phyloP scores from a whole-genome alignment of 2,113 vertebrate genomes.

The Orcinus orca region DNA sequence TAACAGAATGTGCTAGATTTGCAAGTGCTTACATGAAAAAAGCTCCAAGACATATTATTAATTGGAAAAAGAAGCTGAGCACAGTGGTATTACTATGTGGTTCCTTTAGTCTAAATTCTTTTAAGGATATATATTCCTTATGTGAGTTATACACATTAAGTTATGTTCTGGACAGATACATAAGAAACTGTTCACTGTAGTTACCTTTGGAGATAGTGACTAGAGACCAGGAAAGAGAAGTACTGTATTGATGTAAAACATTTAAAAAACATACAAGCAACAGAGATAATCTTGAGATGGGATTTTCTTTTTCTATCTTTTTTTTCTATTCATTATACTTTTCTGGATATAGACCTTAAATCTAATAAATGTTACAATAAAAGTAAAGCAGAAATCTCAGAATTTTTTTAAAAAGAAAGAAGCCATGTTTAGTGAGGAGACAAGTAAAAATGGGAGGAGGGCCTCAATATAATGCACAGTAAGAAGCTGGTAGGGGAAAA shows the following conservation, averaged over 20 bases:
- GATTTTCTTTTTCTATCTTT: background rate
- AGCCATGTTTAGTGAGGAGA: background rate
- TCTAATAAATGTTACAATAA: background rate
- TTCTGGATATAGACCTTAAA: background rate
- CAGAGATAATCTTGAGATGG: background rate
- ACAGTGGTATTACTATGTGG: background rate
- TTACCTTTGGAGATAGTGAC: constrained; percentile 15
- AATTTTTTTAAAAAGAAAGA: background rate
- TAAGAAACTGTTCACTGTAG: background rate
- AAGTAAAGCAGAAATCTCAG: background rate
- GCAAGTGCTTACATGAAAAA: background rate
- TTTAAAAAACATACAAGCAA: background rate
- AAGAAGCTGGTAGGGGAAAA: background rate
- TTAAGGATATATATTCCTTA: background rate
- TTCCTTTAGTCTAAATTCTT: constrained; percentile 14
- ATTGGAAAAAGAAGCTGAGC: background rate
- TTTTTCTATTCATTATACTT: background rate
- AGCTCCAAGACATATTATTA: background rate
- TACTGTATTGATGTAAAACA: background rate
- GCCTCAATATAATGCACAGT: background rate
- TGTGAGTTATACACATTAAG: background rate
- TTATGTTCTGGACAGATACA: background rate
- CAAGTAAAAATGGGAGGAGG: background rate
- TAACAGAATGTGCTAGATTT: constrained; percentile 3
- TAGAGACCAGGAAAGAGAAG: constrained; percentile 3